Evolutionary conservation across 1,140 invertebrate species (phyloP).

Genomic region (Bacillus rossius): DNA sequence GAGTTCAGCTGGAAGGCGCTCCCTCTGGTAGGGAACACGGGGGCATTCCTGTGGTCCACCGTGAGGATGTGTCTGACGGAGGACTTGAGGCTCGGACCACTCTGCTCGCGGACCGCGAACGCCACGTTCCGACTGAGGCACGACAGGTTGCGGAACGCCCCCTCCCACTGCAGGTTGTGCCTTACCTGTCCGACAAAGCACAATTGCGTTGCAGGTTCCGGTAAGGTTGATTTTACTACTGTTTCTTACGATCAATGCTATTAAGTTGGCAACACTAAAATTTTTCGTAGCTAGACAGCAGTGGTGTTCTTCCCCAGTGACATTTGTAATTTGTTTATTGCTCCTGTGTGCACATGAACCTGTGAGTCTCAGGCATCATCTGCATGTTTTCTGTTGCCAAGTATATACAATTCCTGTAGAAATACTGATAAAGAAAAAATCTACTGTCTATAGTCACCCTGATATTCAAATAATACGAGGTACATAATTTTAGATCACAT

Average conservation of each 20-base stretch:
- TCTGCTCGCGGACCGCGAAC: conserved; percentile 74
- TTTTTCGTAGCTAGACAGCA: not conserved
- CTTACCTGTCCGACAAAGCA: conserved; percentile 49
- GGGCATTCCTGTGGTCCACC: conserved; percentile 71
- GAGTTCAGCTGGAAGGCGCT: conserved; percentile 58
- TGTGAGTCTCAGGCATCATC: no score
- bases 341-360: no score
- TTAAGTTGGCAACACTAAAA: not conserved
- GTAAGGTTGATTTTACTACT: no score
- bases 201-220: not conserved
- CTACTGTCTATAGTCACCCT: no score
- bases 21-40: conserved; percentile 69
- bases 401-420: no score
- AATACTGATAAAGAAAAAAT: no score
- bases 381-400: no score
- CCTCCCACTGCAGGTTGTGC: conserved; percentile 82
- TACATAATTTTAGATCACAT: no score
- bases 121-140: conserved; percentile 56
- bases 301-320: no score
- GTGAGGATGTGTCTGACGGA: conserved; percentile 69
- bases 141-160: conserved; percentile 65
- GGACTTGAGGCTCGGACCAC: conserved; percentile 82
- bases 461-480: no score
- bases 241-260: no score
- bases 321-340: no score